Base-by-base conservation (phyloP, 2,888 invertebrate species). In the Drepanosiphum platanoidis region DNA sequence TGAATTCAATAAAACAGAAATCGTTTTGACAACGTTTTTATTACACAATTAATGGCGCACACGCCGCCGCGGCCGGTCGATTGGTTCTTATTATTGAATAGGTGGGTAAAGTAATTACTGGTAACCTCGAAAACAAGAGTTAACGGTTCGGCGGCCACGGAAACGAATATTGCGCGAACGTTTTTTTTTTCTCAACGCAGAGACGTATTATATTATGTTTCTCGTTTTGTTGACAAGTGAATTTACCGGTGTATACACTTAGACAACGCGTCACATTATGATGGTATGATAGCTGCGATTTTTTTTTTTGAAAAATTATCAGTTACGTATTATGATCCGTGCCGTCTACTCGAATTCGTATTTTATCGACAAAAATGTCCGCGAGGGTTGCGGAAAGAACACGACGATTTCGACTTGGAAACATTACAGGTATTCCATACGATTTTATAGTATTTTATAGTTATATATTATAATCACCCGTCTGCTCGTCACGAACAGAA, bases 61-160 rank as follows among this genome's bases (percentile, higher is more conserved):
- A 52, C 9, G 42, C 70, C 46, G 46, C n/a, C n/a, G 13, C 27
- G n/a, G 15, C 66, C 5, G 18, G n/a, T 79, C 36, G 27, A 52
- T 80, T 70, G 68, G 68, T 1, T 70, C 27, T 70, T 58, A 30
- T 70, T 58, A 30, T 81, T 39, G 8, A 39, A 39, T 81, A 71
- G 66, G 46, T 46, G 70, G 70, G 58, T 80, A 30, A 52, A 34
- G 36, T 58, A 71, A 58, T 81, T 39, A 81, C 36, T 36, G 70
- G 36, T 64, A 71, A 70, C 70, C 68, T 70, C 58, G 80, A 52
- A 36, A 27, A 36, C 13, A n/a, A 4, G 80, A 70, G 18, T 58
- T 70, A 52, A 81, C 71, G 70, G 81, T 81, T 81, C 81, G 30
- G 71, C 18, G 52, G 71, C 71, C 32, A 30, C 79, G 34, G 34